Conservation (phyloP, 2,113 vertebrate genomes). For the Oxyura jamaicensis region DNA sequence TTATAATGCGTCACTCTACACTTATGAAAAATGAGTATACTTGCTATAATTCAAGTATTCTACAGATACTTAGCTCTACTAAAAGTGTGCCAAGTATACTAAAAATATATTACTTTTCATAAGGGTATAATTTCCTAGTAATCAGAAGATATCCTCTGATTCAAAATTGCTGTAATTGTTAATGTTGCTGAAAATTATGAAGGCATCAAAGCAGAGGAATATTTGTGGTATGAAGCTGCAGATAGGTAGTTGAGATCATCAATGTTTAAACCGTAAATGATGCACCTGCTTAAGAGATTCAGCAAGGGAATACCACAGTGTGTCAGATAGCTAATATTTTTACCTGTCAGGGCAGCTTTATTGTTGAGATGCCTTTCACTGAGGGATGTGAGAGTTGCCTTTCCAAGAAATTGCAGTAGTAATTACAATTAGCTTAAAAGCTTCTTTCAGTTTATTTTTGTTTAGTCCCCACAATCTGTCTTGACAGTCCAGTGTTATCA, state of each 20-base stretch:
- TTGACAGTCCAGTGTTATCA: neutral
- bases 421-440: constrained; percentile 1
- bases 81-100: constrained; percentile 63
- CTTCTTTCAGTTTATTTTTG: neutral
- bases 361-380: neutral
- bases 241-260: constrained; percentile 15
- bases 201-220: constrained; percentile 12
- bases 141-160: constrained; percentile 63
- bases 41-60: constrained; percentile 71
- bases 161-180: constrained; percentile 64
- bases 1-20: constrained; percentile 63
- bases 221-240: constrained; percentile 1
- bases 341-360: neutral
- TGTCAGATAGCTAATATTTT: neutral
- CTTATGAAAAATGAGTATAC: constrained; percentile 65
- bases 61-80: constrained; percentile 57
- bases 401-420: neutral
- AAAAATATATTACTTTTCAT: constrained; percentile 69
- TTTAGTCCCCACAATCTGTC: neutral
- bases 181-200: constrained; percentile 41
- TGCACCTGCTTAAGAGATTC: neutral
- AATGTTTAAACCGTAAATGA: constrained; percentile 8
- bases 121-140: constrained; percentile 69
- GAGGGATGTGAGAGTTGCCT: neutral
- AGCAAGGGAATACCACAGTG: neutral